These are phyloP conservation scores for Tinea pellionella DNA, from an alignment of 2,888 invertebrate genomes.

Conservation along the genomic window DNA sequence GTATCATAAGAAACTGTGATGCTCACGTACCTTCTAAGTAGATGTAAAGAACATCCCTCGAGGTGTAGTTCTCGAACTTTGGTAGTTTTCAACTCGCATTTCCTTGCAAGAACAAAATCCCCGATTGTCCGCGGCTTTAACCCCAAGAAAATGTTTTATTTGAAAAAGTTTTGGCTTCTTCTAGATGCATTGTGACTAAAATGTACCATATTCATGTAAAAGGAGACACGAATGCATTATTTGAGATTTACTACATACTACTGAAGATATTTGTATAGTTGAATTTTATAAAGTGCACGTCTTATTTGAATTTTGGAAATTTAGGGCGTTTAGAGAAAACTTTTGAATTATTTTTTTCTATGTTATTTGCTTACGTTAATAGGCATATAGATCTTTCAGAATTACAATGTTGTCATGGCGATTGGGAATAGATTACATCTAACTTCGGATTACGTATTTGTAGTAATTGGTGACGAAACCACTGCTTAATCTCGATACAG, in stretches of 20 bases:
- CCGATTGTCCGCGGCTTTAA: conserved; percentile 12
- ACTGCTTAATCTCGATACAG: too few species aligned
- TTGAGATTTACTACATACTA: not conserved
- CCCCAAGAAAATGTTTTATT: conserved; percentile 6
- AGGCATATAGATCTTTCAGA: too few species aligned
- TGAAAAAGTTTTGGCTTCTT: conserved; percentile 6
- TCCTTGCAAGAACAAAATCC: conserved; percentile 12
- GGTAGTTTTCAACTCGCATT: conserved; percentile 12
- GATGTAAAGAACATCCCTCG: conserved; percentile 11
- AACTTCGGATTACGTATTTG: too few species aligned
- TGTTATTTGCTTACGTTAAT: too few species aligned
- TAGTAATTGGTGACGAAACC: too few species aligned
- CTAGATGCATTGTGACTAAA: conserved; percentile 5
- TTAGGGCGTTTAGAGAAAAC: too few species aligned
- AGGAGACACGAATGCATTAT: not conserved
- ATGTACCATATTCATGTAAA: not conserved
- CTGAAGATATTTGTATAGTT: not conserved
- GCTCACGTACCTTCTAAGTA: conserved; percentile 9
- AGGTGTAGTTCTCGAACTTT: conserved; percentile 9
- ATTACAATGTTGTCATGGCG: too few species aligned
- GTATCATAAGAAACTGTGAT: not conserved
- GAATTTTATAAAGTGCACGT: not conserved
- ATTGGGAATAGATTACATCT: too few species aligned
- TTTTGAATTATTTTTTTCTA: too few species aligned
- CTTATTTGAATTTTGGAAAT: too few species aligned